Percentiles rank a stretch among this genome's conserved stretches.
Evolutionary conservation across 2,113 vertebrate species (phyloP).

Genomic region (Pterocles orientalis): DNA sequence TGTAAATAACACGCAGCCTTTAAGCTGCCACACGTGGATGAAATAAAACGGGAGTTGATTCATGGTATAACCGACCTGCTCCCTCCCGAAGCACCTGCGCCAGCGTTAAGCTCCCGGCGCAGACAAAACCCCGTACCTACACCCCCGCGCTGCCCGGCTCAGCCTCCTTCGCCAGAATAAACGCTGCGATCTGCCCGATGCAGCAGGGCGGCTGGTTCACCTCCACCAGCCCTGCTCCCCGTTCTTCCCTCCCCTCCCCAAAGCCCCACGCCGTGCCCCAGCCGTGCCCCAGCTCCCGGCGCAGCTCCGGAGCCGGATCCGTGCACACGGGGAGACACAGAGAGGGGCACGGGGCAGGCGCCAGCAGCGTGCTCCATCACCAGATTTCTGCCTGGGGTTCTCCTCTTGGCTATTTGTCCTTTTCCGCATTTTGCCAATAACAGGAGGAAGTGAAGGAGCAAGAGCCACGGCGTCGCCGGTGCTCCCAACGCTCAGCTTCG

Average conservation of each 20-base stretch:
- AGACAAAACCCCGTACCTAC: not conserved
- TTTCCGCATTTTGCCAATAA: not conserved
- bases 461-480: not conserved
- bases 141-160: not conserved
- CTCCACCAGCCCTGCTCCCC: not conserved
- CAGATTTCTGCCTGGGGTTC: not conserved
- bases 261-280: not conserved
- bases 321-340: fast-evolving
- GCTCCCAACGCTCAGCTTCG: not conserved
- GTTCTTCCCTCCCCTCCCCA: not conserved
- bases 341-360: fast-evolving
- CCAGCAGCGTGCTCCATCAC: fast-evolving
- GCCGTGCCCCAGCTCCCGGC: not conserved
- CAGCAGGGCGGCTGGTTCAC: not conserved
- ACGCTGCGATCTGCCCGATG: fast-evolving
- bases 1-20: constrained; percentile 27
- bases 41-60: constrained; percentile 36
- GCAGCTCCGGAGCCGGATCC: not conserved
- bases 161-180: not conserved
- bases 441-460: not conserved
- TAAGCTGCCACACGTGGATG: not conserved
- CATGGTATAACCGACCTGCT: not conserved
- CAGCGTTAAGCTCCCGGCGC: not conserved
- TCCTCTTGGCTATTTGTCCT: not conserved
- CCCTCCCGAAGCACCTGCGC: not conserved